These are phyloP conservation scores for Gobio occitaniae DNA, from an alignment of 2,797 vertebrate genomes.

Conservation along the genomic window DNA sequence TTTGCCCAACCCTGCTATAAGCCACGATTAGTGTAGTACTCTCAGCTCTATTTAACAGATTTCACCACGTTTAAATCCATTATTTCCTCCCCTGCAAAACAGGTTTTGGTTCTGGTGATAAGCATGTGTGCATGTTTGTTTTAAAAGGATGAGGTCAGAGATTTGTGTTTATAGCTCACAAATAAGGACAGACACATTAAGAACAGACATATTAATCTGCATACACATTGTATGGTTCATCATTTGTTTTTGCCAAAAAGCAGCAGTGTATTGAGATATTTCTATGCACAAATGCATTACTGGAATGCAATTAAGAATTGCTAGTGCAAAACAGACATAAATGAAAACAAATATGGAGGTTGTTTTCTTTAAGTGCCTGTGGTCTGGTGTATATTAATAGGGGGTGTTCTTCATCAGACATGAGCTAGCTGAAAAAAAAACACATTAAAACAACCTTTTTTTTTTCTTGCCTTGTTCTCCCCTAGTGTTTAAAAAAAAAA, in stretches of 20 bases:
- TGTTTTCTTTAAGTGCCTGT: constrained; percentile 2
- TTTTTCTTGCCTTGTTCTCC: background rate
- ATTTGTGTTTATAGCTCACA: background rate
- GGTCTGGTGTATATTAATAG: constrained; percentile 1
- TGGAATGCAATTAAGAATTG: background rate
- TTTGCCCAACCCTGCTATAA: constrained; percentile 4
- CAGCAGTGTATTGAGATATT: background rate
- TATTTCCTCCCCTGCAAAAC: background rate
- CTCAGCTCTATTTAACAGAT: background rate
- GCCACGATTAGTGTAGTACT: background rate
- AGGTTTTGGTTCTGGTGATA: background rate
- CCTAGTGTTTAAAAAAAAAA: constrained; percentile 11
- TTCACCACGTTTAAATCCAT: background rate
- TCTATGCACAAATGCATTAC: background rate
- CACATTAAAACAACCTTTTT: background rate
- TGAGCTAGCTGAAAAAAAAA: background rate
- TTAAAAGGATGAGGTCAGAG: background rate
- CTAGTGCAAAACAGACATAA: background rate
- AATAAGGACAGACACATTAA: background rate
- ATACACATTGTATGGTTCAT: background rate
- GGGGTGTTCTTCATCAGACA: background rate
- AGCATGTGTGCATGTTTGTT: background rate
- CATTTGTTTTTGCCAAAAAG: background rate
- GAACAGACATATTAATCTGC: background rate
- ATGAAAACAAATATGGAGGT: constrained; percentile 21